Percentiles rank a stretch among this genome's conserved stretches.
phyloP scores from a whole-genome alignment of 2,888 invertebrate species.

The Mesoligia furuncula region DNA sequence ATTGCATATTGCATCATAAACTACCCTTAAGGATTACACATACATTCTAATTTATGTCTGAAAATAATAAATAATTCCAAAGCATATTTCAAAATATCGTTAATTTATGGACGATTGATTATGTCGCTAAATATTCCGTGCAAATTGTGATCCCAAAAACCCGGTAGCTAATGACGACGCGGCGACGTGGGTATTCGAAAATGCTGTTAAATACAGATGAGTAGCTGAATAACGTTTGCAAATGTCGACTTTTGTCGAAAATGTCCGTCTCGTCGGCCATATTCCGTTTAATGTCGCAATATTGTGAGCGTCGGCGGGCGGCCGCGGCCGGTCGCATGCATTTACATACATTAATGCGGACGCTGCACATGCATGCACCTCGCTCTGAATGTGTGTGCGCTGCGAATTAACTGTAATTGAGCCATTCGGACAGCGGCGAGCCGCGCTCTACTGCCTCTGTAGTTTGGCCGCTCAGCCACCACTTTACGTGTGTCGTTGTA shows the following conservation, averaged over 20 bases:
- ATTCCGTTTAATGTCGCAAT: conserved; percentile 90
- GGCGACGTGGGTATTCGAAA: conserved; percentile 69
- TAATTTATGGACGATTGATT: too few species aligned
- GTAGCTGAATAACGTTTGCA: conserved; percentile 82
- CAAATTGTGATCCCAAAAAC: conserved; percentile 22
- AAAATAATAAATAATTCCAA: conserved; percentile 15
- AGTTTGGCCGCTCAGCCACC: conserved; percentile 76
- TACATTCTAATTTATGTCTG: neutral
- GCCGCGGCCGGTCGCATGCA: conserved; percentile 88
- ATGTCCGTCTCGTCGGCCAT: conserved; percentile 87
- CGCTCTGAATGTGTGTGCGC: conserved; percentile 87
- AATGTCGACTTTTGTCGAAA: conserved; percentile 88
- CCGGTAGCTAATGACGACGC: conserved; percentile 62
- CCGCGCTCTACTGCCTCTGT: conserved; percentile 82
- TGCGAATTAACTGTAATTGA: conserved; percentile 90
- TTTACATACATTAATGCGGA: conserved; percentile 90
- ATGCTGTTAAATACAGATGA: conserved; percentile 79
- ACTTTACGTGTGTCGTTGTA: conserved; percentile 65
- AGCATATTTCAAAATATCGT: too few species aligned
- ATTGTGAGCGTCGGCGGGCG: conserved; percentile 86
- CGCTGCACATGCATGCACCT: conserved; percentile 87
- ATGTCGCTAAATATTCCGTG: conserved; percentile 23
- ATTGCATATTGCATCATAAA: neutral
- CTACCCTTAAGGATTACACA: neutral
- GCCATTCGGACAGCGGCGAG: conserved; percentile 87